Base-by-base conservation (phyloP, 2,888 invertebrate genomes). In the Scrobipalpa atriplicella region DNA sequence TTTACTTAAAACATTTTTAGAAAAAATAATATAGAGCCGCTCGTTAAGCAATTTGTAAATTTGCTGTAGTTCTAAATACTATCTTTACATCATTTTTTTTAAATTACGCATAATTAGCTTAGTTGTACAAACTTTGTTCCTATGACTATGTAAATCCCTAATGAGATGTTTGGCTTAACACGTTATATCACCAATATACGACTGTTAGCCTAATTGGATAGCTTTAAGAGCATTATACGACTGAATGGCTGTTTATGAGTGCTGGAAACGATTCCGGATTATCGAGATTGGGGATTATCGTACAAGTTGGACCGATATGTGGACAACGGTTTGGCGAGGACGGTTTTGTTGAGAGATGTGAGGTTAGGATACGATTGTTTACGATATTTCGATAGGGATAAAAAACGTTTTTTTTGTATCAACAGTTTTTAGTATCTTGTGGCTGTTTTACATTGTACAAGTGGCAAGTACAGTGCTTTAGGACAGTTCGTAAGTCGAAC, bases 131-230 rank as follows among this genome's bases (percentile, higher is more conserved):
- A n/a, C n/a, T n/a, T n/a, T 29, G 29, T 29, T 3, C 29, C 29
- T 29, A 5, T 29, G 29, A 5, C 29, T 19, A 19, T 38, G 18
- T 7, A 38, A 61, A 61, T 7, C 13, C 8, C 13, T 62, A 62
- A 62, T 47, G 62, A 62, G 47, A 62, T 62, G 47, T 62, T 62
- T 62, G 41, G 62, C 62, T 47, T 47, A 41, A 21, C 21, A 18
- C 52, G 41, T 63, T 36, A 64, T 64, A 63, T 36, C 43, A 47
- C 63, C 58, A 11, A 58, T 43, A 58, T 66, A 67, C 21, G 67
- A 13, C 54, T 54, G 21, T 67, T 65, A 62, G 62, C 19, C 47
- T 68, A 68, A 68, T 68, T 68, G 68, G 68, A 68, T 68, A 63
- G 56, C 38, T 43, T 29, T 67, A 64, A 64, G 41, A 60, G 64